Percentiles rank a stretch among this genome's conserved stretches.
Conservation (phyloP, 2,888 invertebrate species). For the Drosophila stalkeri region DNA sequence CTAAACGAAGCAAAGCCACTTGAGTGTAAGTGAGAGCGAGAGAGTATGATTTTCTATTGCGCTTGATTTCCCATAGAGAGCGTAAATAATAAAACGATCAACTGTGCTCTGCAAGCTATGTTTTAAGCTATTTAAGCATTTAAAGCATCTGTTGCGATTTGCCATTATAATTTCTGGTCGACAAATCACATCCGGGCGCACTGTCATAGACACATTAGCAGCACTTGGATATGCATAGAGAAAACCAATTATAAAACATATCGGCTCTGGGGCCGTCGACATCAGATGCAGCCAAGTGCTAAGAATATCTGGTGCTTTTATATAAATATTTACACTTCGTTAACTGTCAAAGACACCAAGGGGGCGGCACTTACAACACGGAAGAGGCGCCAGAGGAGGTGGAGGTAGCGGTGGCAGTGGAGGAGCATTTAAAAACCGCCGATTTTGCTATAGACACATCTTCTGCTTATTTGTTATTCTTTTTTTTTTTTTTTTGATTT, state of each 20-base stretch:
- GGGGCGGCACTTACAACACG: conserved; percentile 22
- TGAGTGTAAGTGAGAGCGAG: no score
- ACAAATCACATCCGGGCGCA: conserved; percentile 26
- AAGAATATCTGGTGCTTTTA: conserved; percentile 57
- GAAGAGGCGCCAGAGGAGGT: neutral
- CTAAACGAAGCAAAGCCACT: no score
- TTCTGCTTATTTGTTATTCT: conserved; percentile 36
- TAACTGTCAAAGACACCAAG: conserved; percentile 68
- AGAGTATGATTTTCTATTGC: no score
- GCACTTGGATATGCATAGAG: conserved; percentile 14
- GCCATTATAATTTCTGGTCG: neutral
- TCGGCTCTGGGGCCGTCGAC: conserved; percentile 26
- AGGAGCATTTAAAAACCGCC: conserved; percentile 51
- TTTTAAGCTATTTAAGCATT: neutral
- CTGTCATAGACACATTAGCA: conserved; percentile 2
- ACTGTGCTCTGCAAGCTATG: no score
- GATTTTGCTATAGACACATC: conserved; percentile 23
- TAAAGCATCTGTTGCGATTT: conserved; percentile 7
- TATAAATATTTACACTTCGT: conserved; percentile 76
- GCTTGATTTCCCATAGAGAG: no score
- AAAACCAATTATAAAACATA: conserved; percentile 64
- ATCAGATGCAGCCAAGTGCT: conserved; percentile 60
- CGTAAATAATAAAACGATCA: no score
- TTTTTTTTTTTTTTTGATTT: conserved; percentile 22
- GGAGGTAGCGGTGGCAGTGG: neutral